Evolutionary conservation across 2,888 invertebrate species (phyloP).

Genomic region (Tetrapedia diversipes): DNA sequence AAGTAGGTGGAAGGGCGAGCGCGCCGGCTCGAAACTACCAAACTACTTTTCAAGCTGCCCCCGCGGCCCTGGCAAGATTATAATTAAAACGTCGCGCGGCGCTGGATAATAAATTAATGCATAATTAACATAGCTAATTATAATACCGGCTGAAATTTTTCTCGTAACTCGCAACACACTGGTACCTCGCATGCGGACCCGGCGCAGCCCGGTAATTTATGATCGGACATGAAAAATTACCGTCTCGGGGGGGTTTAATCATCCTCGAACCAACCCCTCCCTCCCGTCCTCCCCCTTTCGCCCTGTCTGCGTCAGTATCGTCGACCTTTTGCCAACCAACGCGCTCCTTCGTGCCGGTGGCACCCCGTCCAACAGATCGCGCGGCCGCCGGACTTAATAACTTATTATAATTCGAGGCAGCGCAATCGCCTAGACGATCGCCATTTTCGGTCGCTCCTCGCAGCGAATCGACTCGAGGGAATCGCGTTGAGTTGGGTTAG

Average conservation of each 20-base stretch:
- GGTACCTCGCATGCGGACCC: conserved; percentile 77
- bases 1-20: conserved; percentile 60
- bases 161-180: conserved; percentile 78
- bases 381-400: conserved; percentile 72
- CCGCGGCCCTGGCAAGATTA: conserved; percentile 78
- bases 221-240: conserved; percentile 82
- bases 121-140: conserved; percentile 83
- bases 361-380: conserved; percentile 24
- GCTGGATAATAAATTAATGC: conserved; percentile 82
- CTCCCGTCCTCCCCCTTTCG: conserved; percentile 62
- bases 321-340: conserved; percentile 64
- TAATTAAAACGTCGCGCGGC: conserved; percentile 82
- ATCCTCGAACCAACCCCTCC: conserved; percentile 76
- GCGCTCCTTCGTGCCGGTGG: conserved; percentile 36
- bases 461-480: not conserved
- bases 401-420: conserved; percentile 74
- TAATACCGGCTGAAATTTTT: conserved; percentile 81
- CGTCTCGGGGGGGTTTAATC: conserved; percentile 81
- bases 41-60: conserved; percentile 80
- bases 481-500: not conserved
- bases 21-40: conserved; percentile 76
- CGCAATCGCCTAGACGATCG: not conserved
- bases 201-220: conserved; percentile 80
- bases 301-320: conserved; percentile 44
- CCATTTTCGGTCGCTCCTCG: conserved; percentile 1